Percentiles rank a stretch among this genome's conserved stretches.
phyloP scores from a whole-genome alignment of 2,888 invertebrate species.

The Scaeva pyrastri region DNA sequence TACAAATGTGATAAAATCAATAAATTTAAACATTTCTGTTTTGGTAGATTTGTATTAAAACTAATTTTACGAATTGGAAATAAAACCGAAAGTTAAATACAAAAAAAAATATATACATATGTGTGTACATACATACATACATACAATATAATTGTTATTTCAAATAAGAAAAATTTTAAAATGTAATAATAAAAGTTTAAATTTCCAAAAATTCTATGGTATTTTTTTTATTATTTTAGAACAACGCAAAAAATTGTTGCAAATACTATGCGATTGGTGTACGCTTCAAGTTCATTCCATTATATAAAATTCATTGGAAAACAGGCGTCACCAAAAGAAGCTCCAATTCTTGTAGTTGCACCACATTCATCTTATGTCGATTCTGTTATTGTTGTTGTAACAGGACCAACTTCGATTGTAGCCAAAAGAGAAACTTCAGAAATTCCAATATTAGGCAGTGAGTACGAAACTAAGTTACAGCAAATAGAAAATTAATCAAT shows the following conservation, averaged over 20 bases:
- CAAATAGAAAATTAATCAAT: neutral
- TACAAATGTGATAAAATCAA: no score
- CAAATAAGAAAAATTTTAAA: no score
- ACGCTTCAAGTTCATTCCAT: constrained; percentile 92
- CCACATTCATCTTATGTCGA: constrained; percentile 97
- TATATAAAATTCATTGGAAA: constrained; percentile 90
- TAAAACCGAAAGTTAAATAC: no score
- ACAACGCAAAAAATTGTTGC: constrained; percentile 88
- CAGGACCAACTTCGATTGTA: constrained; percentile 94
- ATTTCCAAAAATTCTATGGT: no score
- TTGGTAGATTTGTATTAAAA: no score
- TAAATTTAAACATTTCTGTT: no score
- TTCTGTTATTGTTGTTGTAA: constrained; percentile 91
- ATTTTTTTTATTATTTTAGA: constrained; percentile 81
- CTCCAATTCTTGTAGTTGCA: constrained; percentile 93
- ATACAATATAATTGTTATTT: no score
- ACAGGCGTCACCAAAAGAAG: constrained; percentile 87
- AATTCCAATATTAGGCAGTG: constrained; percentile 96
- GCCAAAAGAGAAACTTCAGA: constrained; percentile 93
- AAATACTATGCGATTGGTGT: constrained; percentile 89
- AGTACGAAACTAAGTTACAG: constrained; percentile 79
- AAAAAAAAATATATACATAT: no score
- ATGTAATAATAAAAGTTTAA: no score
- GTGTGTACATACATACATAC: no score
- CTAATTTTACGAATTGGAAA: no score